These are phyloP conservation scores for Nerophis ophidion DNA, from an alignment of 2,113 vertebrate species.

Conservation along the genomic window DNA sequence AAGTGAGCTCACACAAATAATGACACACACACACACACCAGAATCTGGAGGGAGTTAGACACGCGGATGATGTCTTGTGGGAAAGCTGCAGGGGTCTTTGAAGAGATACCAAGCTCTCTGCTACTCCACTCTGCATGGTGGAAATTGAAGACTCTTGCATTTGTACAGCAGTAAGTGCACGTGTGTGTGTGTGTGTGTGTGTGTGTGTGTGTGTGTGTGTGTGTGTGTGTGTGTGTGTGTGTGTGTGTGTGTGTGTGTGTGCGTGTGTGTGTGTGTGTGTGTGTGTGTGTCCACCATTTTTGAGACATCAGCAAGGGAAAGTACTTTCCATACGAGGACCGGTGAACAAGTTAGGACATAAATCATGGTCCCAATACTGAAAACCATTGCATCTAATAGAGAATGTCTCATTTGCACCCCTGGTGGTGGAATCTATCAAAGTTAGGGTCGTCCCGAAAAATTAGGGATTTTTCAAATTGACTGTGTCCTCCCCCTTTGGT, in stretches of 20 bases:
- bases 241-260: too few species aligned
- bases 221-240: constrained; percentile 12
- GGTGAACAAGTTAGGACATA: too few species aligned
- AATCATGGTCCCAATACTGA: too few species aligned
- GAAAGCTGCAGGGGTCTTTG: constrained; percentile 68
- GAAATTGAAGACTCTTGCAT: constrained; percentile 37
- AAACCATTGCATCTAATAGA: too few species aligned
- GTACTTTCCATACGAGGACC: too few species aligned
- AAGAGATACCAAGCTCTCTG: constrained; percentile 55
- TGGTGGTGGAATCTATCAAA: too few species aligned
- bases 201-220: constrained; percentile 9
- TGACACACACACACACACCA: constrained; percentile 25
- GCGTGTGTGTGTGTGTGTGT: constrained; percentile 13
- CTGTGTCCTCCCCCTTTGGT: too few species aligned
- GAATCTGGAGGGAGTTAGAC: constrained; percentile 66
- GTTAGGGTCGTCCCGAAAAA: too few species aligned
- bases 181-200: constrained; percentile 12
- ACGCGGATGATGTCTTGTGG: constrained; percentile 66
- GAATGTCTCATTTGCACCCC: too few species aligned
- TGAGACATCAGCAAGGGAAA: too few species aligned
- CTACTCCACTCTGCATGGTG: constrained; percentile 32
- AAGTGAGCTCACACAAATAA: constrained; percentile 50
- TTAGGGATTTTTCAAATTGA: too few species aligned
- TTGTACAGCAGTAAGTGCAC: constrained; percentile 20
- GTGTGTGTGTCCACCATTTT: not conserved